Base-by-base conservation (phyloP, 1,140 invertebrate genomes). In the Drosophila asahinai region DNA sequence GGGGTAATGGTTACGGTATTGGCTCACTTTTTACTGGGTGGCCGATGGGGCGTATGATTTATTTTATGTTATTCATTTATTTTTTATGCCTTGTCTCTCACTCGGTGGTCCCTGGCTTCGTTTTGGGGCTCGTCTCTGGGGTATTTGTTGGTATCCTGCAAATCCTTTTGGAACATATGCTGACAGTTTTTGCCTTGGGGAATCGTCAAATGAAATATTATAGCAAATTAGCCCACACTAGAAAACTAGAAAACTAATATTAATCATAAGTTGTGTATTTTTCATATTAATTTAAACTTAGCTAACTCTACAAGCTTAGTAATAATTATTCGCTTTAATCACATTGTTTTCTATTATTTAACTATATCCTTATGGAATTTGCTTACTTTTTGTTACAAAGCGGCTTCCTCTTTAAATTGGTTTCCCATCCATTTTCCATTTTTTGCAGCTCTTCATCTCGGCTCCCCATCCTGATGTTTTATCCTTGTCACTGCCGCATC, bases 41-140 rank as follows among this genome's bases (percentile, higher is more conserved):
- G 71, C 84, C 80, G 84, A 89, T 89, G 84, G 80, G 84, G 84
- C 84, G 84, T 89, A 89, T 89, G 84, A 89, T 89, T 89, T 89
- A 89, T 89, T 89, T 89, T 89, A 89, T 89, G 84, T 65, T 67
- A 73, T 84, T 86, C 76, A 83, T 86, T 86, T 86, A 87, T 86
- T 83, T 77, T 79, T 54, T 64, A 75, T 71, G 25, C 64, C 43
- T 75, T 66, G 60, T 70, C 45, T 70, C 36, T 49, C 38, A n/a
- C 27, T 52, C 33, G 5, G 19, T 9, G 33, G 9, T n/a, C 40
- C 7, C 33, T 40, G 3, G 49, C 22, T 38, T 42, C 19, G 15
- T 57, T 51, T 61, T 14, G 47, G 60, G 59, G 22, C 30, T 57
- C 38, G 57, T 61, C 67, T 51, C 71, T 51, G 40, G 70, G 70